Conservation (phyloP, 2,888 invertebrate species). For the Diachrysia chrysitis region DNA sequence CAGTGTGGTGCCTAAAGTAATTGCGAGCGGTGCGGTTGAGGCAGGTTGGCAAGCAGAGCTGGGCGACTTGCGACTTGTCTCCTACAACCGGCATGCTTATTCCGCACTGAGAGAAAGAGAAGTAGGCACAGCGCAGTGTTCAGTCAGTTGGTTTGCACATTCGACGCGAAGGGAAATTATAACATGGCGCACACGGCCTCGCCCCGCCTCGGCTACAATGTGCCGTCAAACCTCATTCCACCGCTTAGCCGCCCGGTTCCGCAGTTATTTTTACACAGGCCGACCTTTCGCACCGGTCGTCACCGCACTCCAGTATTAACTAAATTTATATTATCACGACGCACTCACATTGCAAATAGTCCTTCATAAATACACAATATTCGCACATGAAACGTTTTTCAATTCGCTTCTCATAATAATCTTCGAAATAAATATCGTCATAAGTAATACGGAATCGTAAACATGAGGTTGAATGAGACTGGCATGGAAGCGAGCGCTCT, state of each 20-base stretch:
- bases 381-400: constrained; percentile 48
- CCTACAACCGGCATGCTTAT: constrained; percentile 71
- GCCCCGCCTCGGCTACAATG: constrained; percentile 88
- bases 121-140: constrained; percentile 82
- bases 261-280: constrained; percentile 89
- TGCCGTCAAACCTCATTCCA: constrained; percentile 89
- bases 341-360: constrained; percentile 79
- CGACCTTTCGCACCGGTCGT: constrained; percentile 89
- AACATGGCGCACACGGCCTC: constrained; percentile 88
- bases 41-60: constrained; percentile 53
- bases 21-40: constrained; percentile 35
- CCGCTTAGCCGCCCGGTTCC: constrained; percentile 88
- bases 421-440: constrained; percentile 53
- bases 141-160: constrained; percentile 85
- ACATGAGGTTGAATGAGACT: constrained; percentile 59
- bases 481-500: constrained; percentile 80
- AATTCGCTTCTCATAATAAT: constrained; percentile 34
- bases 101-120: constrained; percentile 84
- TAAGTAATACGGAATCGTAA: constrained; percentile 58
- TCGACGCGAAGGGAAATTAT: constrained; percentile 88
- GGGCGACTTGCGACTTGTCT: constrained; percentile 64
- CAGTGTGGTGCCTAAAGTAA: constrained; percentile 37
- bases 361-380: constrained; percentile 54
- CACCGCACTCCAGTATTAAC: constrained; percentile 84
- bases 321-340: constrained; percentile 77